Conservation (phyloP, 2,113 vertebrate genomes). For the Onychostoma macrolepis region DNA sequence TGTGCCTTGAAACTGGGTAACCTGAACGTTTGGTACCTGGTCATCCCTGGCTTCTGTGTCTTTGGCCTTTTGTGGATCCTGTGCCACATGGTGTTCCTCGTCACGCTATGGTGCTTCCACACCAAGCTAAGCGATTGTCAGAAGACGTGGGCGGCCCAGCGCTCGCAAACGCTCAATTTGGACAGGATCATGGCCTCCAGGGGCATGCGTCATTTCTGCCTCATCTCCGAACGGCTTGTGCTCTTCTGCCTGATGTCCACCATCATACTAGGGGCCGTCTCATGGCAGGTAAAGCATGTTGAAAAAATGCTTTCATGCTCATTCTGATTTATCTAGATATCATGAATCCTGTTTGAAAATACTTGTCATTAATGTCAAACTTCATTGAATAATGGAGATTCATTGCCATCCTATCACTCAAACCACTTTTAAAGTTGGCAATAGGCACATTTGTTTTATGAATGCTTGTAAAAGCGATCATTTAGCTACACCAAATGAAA, state of each 20-base stretch:
- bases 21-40: constrained; percentile 93
- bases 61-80: constrained; percentile 96
- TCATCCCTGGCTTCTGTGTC: constrained; percentile 95
- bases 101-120: constrained; percentile 98
- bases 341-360: not conserved
- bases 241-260: constrained; percentile 93
- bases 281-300: constrained; percentile 89
- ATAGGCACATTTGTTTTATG: too few relatives aligned
- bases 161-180: constrained; percentile 83
- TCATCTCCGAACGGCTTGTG: constrained; percentile 94
- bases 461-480: too few relatives aligned
- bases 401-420: not conserved
- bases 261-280: constrained; percentile 87
- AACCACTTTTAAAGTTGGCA: not conserved
- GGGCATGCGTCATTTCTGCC: constrained; percentile 98
- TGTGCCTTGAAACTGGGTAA: constrained; percentile 89
- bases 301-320: not conserved
- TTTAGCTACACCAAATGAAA: not conserved
- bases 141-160: constrained; percentile 84
- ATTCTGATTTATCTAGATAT: not conserved
- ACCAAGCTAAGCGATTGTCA: constrained; percentile 94
- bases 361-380: not conserved
- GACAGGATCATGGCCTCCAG: constrained; percentile 96
- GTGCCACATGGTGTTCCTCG: constrained; percentile 92
- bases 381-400: not conserved